Evolutionary conservation across 2,797 vertebrate species (phyloP).

Genomic region (Tenualosa ilisha): DNA sequence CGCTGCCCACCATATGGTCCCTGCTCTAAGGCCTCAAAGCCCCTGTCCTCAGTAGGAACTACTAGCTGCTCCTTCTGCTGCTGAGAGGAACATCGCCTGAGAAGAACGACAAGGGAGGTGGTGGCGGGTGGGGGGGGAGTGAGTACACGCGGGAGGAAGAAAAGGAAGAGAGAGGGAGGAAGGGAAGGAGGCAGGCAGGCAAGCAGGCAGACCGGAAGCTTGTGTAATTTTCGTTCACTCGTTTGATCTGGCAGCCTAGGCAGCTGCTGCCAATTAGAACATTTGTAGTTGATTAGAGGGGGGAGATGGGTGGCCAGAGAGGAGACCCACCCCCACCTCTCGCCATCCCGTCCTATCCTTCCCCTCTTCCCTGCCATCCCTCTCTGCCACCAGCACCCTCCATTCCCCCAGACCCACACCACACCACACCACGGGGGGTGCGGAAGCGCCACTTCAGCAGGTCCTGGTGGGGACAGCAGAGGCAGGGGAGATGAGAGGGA

Average conservation of each 20-base stretch:
- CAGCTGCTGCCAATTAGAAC: slow-evolving; percentile 82
- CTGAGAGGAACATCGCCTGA: not conserved
- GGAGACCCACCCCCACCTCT: slow-evolving; percentile 36
- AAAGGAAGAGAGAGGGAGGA: not conserved
- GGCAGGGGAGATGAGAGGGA: not conserved
- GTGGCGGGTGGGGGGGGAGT: not conserved
- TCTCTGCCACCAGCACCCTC: not conserved
- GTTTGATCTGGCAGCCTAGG: slow-evolving; percentile 74
- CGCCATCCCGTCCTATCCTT: not conserved
- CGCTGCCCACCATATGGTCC: not conserved
- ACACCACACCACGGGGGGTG: not conserved
- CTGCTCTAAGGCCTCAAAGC: not conserved
- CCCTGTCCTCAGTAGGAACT: not conserved
- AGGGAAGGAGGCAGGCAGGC: slow-evolving; percentile 49
- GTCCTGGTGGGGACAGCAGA: slow-evolving; percentile 21
- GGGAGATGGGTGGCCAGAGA: slow-evolving; percentile 60
- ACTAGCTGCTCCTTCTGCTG: not conserved
- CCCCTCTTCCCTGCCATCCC: not conserved
- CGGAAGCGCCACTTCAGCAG: not conserved
- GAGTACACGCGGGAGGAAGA: not conserved
- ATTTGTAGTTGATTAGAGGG: slow-evolving; percentile 81
- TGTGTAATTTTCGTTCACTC: slow-evolving; percentile 70
- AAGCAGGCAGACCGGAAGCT: slow-evolving; percentile 69
- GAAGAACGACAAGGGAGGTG: not conserved
- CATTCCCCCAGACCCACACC: not conserved